phyloP scores from a whole-genome alignment of 2,113 vertebrate genomes.

The Cathartes aura region DNA sequence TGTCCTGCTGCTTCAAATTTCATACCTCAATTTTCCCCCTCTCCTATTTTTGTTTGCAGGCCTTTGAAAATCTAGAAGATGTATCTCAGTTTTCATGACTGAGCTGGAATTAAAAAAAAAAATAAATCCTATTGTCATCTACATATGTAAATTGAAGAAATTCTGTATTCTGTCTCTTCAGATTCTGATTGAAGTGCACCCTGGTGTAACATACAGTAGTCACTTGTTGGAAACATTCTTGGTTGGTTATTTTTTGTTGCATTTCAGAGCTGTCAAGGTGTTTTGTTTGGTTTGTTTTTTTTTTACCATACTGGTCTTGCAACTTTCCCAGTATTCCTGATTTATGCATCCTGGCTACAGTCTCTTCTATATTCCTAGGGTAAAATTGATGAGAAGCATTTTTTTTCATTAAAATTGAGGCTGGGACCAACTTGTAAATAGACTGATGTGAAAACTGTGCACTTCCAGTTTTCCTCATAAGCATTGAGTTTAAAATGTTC shows the following conservation, averaged over 20 bases:
- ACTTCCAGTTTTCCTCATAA: not conserved
- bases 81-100: not conserved
- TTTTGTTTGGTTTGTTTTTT: not conserved
- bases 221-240: not conserved
- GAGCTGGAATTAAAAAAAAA: not conserved
- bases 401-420: not conserved
- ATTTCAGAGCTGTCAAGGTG: not conserved
- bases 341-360: not conserved
- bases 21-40: accelerated
- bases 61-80: not conserved
- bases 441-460: not conserved
- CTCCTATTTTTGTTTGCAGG: not conserved
- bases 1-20: not conserved
- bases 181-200: not conserved
- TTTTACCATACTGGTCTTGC: not conserved
- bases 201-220: not conserved
- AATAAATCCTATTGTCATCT: not conserved
- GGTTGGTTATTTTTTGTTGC: not conserved
- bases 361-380: not conserved
- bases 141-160: not conserved
- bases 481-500: not conserved
- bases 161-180: not conserved
- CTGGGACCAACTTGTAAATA: not conserved
- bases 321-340: not conserved
- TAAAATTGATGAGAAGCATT: not conserved